A percentile compares a stretch with the other conserved stretches of the same genome.
These are phyloP conservation scores for Trachelus troglodyta DNA, from an alignment of 2,888 invertebrate species.

Conservation along the genomic window DNA sequence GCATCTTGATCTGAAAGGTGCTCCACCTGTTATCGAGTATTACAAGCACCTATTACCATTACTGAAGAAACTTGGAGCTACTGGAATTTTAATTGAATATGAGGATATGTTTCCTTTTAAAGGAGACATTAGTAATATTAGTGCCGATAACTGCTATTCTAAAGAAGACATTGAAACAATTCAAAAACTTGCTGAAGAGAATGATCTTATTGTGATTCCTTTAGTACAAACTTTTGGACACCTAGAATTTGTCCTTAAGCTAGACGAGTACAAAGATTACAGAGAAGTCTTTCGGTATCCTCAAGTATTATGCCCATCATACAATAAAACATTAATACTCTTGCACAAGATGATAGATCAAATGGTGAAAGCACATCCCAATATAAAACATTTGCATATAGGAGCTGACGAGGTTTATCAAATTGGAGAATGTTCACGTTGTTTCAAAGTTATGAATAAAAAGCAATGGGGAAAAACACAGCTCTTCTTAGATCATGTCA, in stretches of 20 bases:
- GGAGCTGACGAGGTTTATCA: constrained; percentile 88
- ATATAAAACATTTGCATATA: constrained; percentile 74
- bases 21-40: constrained; percentile 78
- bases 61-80: constrained; percentile 76
- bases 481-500: constrained; percentile 75
- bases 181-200: constrained; percentile 68
- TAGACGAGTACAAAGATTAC: constrained; percentile 74
- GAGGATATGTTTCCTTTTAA: constrained; percentile 90
- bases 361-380: constrained; percentile 72
- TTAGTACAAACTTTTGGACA: constrained; percentile 90
- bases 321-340: constrained; percentile 69
- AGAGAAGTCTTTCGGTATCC: constrained; percentile 74
- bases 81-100: constrained; percentile 84
- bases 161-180: constrained; percentile 70
- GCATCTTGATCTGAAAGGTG: constrained; percentile 88
- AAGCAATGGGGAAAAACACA: constrained; percentile 68
- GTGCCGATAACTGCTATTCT: constrained; percentile 75
- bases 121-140: constrained; percentile 71
- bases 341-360: constrained; percentile 79
- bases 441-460: constrained; percentile 65
- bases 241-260: constrained; percentile 82
- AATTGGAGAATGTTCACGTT: constrained; percentile 73
- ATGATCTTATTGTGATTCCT: constrained; percentile 79
- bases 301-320: constrained; percentile 79
- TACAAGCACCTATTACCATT: constrained; percentile 73